These are phyloP conservation scores for Argopecten irradians DNA, from an alignment of 1,140 invertebrate species.

Conservation along the genomic window DNA sequence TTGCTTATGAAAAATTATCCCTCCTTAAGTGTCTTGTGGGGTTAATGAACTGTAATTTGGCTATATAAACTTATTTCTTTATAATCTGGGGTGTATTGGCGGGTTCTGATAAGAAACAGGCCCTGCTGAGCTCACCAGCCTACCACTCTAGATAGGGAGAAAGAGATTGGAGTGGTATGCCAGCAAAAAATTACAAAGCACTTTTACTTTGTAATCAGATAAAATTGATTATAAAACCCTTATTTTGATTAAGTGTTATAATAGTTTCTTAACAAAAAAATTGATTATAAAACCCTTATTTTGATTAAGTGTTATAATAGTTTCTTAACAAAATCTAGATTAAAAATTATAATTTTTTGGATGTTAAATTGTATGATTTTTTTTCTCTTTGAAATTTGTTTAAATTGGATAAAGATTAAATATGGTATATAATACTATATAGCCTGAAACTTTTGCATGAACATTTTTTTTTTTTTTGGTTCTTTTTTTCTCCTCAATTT, in stretches of 20 bases:
- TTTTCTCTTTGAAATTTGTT: too few relatives aligned
- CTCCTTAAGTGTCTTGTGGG: conserved; percentile 20
- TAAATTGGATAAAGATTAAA: too few relatives aligned
- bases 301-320: not conserved
- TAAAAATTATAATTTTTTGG: too few relatives aligned
- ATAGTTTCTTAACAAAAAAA: not conserved
- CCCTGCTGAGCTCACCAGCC: not conserved
- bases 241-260: not conserved
- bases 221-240: not conserved
- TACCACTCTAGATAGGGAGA: not conserved
- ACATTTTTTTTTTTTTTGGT: too few relatives aligned
- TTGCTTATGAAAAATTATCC: conserved; percentile 23
- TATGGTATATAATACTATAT: too few relatives aligned
- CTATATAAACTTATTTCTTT: conserved; percentile 19
- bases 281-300: not conserved
- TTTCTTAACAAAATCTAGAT: not conserved
- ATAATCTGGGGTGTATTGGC: not conserved
- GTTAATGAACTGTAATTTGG: conserved; percentile 22
- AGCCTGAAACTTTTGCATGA: too few relatives aligned
- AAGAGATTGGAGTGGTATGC: not conserved
- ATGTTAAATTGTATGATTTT: too few relatives aligned
- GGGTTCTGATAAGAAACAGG: not conserved
- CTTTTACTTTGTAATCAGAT: not conserved
- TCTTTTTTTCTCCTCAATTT: too few relatives aligned
- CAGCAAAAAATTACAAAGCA: not conserved